These are phyloP conservation scores for Opisthocomus hoazin DNA, from an alignment of 2,113 vertebrate species.

Conservation along the genomic window DNA sequence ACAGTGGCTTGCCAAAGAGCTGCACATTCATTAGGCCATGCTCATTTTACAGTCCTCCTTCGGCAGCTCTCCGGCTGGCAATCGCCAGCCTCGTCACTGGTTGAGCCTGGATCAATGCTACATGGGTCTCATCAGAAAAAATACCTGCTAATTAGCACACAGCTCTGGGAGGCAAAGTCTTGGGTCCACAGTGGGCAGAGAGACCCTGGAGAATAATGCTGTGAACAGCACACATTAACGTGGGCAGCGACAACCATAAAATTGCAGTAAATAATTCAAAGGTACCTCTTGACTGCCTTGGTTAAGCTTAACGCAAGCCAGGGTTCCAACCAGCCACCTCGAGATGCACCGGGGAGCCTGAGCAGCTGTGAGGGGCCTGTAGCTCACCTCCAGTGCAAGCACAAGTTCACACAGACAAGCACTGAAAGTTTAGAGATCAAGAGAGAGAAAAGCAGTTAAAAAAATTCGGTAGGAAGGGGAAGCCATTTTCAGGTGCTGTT, in stretches of 20 bases:
- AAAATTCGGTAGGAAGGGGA: neutral
- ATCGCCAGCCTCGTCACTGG: fast-evolving
- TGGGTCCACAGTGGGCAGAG: fast-evolving
- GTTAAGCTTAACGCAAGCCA: neutral
- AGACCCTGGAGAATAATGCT: neutral
- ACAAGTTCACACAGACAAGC: neutral
- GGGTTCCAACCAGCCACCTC: neutral
- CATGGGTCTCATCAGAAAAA: neutral
- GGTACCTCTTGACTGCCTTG: neutral
- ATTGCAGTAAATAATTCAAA: neutral
- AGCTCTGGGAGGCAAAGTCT: neutral
- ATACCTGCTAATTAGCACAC: neutral
- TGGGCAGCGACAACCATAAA: neutral
- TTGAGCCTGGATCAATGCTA: fast-evolving
- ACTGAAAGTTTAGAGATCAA: neutral
- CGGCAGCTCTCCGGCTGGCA: neutral
- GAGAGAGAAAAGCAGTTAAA: neutral
- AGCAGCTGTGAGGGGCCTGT: neutral
- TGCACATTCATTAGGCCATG: neutral
- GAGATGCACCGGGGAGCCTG: fast-evolving
- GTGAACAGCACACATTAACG: neutral
- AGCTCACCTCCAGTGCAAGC: neutral
- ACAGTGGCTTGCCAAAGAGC: neutral
- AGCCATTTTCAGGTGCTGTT: neutral
- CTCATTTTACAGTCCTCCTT: neutral